phyloP scores from a whole-genome alignment of 1,140 invertebrate species.

The Megalopta genalis region DNA sequence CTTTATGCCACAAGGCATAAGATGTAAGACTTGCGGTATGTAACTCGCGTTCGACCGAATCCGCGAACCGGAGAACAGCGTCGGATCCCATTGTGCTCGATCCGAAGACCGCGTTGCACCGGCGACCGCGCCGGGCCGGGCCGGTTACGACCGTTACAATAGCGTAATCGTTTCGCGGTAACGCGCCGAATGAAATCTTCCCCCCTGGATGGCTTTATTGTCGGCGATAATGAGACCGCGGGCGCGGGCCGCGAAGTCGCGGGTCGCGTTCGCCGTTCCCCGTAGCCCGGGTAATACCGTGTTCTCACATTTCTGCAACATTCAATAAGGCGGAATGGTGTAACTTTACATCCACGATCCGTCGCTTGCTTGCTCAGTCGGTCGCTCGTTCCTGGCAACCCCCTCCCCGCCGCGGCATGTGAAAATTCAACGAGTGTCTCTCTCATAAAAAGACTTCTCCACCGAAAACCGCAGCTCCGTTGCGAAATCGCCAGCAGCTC shows the following conservation, averaged over 20 bases:
- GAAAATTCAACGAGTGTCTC: constrained; percentile 49
- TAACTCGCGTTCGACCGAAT: too few relatives aligned
- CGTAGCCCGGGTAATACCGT: constrained; percentile 22
- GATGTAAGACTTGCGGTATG: too few relatives aligned
- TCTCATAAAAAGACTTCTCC: constrained; percentile 30
- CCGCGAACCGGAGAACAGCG: too few relatives aligned
- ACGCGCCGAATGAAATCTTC: neutral
- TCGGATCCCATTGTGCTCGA: too few relatives aligned
- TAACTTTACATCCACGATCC: constrained; percentile 40
- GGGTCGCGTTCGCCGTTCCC: neutral
- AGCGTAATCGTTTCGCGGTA: constrained; percentile 4
- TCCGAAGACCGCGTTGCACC: too few relatives aligned
- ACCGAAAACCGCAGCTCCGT: constrained; percentile 51
- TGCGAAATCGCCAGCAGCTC: constrained; percentile 11
- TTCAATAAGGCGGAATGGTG: constrained; percentile 51
- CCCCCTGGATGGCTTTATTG: constrained; percentile 18
- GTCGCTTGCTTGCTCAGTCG: too few relatives aligned
- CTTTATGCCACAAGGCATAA: too few relatives aligned
- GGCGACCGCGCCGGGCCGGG: too few relatives aligned
- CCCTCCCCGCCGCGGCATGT: constrained; percentile 19
- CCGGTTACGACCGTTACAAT: neutral
- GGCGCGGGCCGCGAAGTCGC: too few relatives aligned
- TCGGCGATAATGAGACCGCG: constrained; percentile 26
- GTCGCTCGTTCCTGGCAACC: neutral
- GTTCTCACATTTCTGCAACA: constrained; percentile 50